A percentile compares a stretch with the other conserved stretches of the same genome.
Conservation (phyloP, 1,140 invertebrate species). For the Anthonomus grandis region DNA sequence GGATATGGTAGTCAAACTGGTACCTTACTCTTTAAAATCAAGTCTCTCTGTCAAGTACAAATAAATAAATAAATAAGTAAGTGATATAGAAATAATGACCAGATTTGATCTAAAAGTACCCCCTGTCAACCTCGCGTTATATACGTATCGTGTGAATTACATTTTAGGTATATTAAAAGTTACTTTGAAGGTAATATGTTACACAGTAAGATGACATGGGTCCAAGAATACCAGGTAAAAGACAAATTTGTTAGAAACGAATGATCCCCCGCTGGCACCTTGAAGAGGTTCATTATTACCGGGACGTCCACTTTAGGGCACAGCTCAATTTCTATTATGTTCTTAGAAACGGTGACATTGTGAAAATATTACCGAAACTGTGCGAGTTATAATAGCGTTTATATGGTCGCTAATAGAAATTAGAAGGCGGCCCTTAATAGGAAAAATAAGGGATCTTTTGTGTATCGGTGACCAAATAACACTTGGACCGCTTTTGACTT, state of each 20-base stretch:
- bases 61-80: no score
- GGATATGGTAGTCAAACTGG: no score
- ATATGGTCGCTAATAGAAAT: slow-evolving; percentile 21
- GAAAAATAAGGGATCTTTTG: slow-evolving; percentile 29
- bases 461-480: slow-evolving; percentile 12
- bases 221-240: slow-evolving; percentile 17
- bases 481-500: slow-evolving; percentile 14
- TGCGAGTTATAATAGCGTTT: slow-evolving; percentile 14
- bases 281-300: slow-evolving; percentile 14
- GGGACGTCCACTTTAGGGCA: slow-evolving; percentile 15
- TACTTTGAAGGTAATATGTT: slow-evolving; percentile 21
- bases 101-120: no score
- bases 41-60: no score
- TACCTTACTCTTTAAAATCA: no score
- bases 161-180: slow-evolving; percentile 24
- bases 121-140: no score
- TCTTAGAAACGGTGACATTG: slow-evolving; percentile 29
- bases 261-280: slow-evolving; percentile 19
- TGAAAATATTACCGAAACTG: slow-evolving; percentile 31
- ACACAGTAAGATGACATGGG: slow-evolving; percentile 11
- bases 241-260: slow-evolving; percentile 37
- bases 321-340: slow-evolving; percentile 29
- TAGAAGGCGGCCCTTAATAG: slow-evolving; percentile 31
- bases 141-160: slow-evolving; percentile 20
- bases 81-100: no score